These are phyloP conservation scores for Paguma larvata DNA, from an alignment of 2,797 vertebrate species.

Conservation along the genomic window DNA sequence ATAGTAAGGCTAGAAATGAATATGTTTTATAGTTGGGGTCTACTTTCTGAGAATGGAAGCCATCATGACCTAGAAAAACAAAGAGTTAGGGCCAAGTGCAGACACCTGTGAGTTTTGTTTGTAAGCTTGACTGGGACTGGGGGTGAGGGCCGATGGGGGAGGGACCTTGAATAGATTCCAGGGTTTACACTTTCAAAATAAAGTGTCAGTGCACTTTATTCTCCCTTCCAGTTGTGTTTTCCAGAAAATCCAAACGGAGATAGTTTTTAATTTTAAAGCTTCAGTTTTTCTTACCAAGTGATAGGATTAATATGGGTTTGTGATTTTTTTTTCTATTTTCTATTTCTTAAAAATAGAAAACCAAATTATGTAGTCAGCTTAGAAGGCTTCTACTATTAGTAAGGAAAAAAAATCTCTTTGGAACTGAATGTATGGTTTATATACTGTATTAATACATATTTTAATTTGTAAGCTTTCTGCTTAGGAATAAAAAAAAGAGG, in stretches of 20 bases:
- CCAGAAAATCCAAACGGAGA: background rate
- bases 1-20: no score
- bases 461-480: background rate
- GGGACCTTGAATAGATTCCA: no score
- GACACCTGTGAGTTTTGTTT: no score
- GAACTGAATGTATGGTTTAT: background rate
- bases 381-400: background rate
- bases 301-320: background rate
- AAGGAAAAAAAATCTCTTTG: conserved; percentile 19
- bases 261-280: background rate
- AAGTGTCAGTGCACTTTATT: background rate
- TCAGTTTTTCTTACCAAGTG: background rate
- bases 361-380: background rate
- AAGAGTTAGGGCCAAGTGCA: no score
- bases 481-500: background rate
- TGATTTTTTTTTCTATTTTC: conserved; percentile 3
- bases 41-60: no score
- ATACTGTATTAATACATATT: background rate
- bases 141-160: no score
- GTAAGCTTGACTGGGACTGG: no score
- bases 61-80: no score
- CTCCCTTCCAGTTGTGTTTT: background rate
- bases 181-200: background rate
- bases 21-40: no score
- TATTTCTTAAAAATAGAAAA: conserved; percentile 40